A percentile compares a stretch with the other conserved stretches of the same genome.
These are phyloP conservation scores for Sorex maritimensis DNA, from an alignment of 2,797 vertebrate genomes.

Conservation along the genomic window DNA sequence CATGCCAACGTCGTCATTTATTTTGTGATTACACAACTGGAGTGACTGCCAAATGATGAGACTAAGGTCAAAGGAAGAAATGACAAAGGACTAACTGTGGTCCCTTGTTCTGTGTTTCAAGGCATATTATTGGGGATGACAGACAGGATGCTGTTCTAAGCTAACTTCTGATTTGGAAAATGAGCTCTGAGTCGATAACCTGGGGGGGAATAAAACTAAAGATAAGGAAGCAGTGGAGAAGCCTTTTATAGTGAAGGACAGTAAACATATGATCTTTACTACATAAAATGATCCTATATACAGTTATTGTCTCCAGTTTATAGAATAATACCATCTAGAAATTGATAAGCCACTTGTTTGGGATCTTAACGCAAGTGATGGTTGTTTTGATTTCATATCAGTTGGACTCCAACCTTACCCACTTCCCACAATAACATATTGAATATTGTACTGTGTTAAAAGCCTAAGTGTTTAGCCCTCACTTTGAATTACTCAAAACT, in stretches of 20 bases:
- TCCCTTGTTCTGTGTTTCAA: not conserved
- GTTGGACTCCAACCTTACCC: not conserved
- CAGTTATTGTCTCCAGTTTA: not conserved
- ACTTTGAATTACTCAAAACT: not conserved
- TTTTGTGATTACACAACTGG: not conserved
- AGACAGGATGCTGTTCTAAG: not conserved
- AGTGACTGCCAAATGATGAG: not conserved
- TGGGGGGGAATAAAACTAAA: not conserved
- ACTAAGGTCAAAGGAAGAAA: not conserved
- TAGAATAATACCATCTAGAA: not conserved
- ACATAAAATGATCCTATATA: not conserved
- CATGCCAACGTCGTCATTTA: too few relatives aligned
- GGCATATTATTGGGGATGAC: not conserved
- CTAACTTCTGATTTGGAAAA: conserved; percentile 4
- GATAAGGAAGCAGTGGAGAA: not conserved
- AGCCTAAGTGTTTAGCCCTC: not conserved
- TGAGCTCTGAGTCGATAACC: not conserved
- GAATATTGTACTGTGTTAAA: conserved; percentile 10
- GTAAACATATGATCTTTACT: not conserved
- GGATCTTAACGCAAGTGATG: conserved; percentile 1
- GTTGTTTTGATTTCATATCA: conserved; percentile 52
- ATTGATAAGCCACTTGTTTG: not conserved
- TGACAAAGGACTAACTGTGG: not conserved
- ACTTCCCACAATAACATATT: not conserved
- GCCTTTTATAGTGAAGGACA: not conserved